phyloP scores from a whole-genome alignment of 2,888 invertebrate species.

The Drosophila infuscata region DNA sequence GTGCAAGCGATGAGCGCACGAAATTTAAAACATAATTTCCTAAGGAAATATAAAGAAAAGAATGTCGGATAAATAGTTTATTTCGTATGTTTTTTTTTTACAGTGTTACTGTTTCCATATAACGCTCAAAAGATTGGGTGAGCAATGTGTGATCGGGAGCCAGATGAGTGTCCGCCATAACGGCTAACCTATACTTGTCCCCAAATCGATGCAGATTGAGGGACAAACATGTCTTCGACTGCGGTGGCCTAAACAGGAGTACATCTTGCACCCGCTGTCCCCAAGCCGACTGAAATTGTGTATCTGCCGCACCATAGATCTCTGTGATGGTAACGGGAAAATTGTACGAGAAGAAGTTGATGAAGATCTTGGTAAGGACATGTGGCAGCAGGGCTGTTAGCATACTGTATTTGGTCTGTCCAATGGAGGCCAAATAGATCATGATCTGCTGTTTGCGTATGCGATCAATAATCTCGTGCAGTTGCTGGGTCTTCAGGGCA shows the following conservation, averaged over 20 bases:
- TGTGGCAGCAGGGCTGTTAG: slow-evolving; percentile 82
- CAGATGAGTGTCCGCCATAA: slow-evolving; percentile 84
- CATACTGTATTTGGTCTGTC: slow-evolving; percentile 83
- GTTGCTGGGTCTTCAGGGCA: slow-evolving; percentile 67
- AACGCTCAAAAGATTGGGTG: slow-evolving; percentile 81
- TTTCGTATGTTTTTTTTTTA: slow-evolving; percentile 20
- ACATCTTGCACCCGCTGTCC: slow-evolving; percentile 83
- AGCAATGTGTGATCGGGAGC: slow-evolving; percentile 83
- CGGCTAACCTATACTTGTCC: slow-evolving; percentile 81
- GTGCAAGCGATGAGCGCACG: background rate
- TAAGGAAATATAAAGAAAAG: background rate
- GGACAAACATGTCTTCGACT: slow-evolving; percentile 84
- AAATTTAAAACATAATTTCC: background rate
- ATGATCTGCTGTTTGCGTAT: slow-evolving; percentile 83
- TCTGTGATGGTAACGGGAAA: slow-evolving; percentile 84
- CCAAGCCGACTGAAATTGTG: slow-evolving; percentile 81
- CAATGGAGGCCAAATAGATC: slow-evolving; percentile 83
- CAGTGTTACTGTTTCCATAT: slow-evolving; percentile 79
- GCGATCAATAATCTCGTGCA: slow-evolving; percentile 80
- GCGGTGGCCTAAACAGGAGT: slow-evolving; percentile 83
- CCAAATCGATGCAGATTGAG: slow-evolving; percentile 84
- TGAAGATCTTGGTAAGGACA: slow-evolving; percentile 83
- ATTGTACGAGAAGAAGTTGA: slow-evolving; percentile 84
- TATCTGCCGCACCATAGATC: slow-evolving; percentile 80
- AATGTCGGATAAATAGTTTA: slow-evolving; percentile 15